Conservation (phyloP, 2,113 vertebrate genomes). For the Pavo muticus region DNA sequence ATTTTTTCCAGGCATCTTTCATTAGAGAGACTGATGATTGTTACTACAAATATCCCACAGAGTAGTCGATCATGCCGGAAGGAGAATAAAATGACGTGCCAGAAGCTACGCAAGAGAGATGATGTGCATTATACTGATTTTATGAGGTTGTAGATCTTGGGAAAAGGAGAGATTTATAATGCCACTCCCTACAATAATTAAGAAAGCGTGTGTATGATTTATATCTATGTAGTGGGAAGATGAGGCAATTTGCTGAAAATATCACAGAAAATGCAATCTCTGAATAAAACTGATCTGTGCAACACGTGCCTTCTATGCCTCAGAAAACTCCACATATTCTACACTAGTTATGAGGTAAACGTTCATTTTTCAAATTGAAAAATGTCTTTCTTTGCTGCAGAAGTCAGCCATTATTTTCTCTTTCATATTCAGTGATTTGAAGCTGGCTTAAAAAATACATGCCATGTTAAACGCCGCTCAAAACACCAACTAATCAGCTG, state of each 20-base stretch:
- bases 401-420: neutral
- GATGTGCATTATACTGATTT: conserved; percentile 24
- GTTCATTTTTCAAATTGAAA: neutral
- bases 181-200: conserved; percentile 14
- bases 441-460: neutral
- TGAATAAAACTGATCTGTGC: neutral
- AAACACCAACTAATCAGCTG: neutral
- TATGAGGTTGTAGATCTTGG: conserved; percentile 40
- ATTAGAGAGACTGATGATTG: conserved; percentile 37
- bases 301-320: neutral
- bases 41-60: conserved; percentile 27
- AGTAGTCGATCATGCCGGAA: conserved; percentile 32
- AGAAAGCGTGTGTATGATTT: conserved; percentile 26
- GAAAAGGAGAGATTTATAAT: conserved; percentile 39
- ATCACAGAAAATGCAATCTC: neutral
- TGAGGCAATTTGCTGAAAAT: neutral
- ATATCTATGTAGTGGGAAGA: neutral
- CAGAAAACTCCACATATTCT: neutral
- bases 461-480: neutral
- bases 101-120: conserved; percentile 29
- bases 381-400: neutral
- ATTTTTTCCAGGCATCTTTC: conserved; percentile 47
- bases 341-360: neutral
- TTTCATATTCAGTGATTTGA: neutral
- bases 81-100: neutral